phyloP scores from a whole-genome alignment of 92 coral and sea anemone genomes.

The Siderastrea siderea region DNA sequence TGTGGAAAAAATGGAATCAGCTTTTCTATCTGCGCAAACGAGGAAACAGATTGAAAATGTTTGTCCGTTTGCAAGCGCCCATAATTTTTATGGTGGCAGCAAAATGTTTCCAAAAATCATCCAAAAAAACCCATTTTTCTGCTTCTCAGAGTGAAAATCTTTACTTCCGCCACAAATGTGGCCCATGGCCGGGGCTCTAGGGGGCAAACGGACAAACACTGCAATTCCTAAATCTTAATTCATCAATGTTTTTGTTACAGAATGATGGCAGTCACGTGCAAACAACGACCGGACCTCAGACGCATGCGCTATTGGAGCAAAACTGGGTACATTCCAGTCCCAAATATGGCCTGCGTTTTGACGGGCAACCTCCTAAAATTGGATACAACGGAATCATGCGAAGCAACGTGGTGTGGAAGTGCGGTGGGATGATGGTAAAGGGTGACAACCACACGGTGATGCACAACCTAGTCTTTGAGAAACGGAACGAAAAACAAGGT shows the following conservation, averaged over 20 bases:
- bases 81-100: too few relatives aligned
- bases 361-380: slow-evolving; percentile 80
- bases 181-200: too few relatives aligned
- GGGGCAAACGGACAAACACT: too few relatives aligned
- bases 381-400: slow-evolving; percentile 75
- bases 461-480: slow-evolving; percentile 80
- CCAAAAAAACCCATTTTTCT: too few relatives aligned
- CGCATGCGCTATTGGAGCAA: slow-evolving; percentile 62
- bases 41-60: too few relatives aligned
- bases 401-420: slow-evolving; percentile 79
- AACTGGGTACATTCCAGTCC: slow-evolving; percentile 88
- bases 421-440: slow-evolving; percentile 77
- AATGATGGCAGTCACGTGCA: slow-evolving; percentile 71
- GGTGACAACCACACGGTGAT: slow-evolving; percentile 80
- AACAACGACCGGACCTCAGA: slow-evolving; percentile 60
- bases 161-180: too few relatives aligned
- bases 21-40: too few relatives aligned
- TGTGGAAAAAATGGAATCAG: too few relatives aligned
- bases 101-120: too few relatives aligned
- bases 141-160: too few relatives aligned
- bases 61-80: too few relatives aligned
- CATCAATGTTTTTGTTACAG: not conserved
- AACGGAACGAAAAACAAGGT: slow-evolving; percentile 54
- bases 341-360: slow-evolving; percentile 78
- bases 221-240: too few relatives aligned